phyloP scores from a whole-genome alignment of 2,888 invertebrate species.

The Pycnomerus fuliginosus region DNA sequence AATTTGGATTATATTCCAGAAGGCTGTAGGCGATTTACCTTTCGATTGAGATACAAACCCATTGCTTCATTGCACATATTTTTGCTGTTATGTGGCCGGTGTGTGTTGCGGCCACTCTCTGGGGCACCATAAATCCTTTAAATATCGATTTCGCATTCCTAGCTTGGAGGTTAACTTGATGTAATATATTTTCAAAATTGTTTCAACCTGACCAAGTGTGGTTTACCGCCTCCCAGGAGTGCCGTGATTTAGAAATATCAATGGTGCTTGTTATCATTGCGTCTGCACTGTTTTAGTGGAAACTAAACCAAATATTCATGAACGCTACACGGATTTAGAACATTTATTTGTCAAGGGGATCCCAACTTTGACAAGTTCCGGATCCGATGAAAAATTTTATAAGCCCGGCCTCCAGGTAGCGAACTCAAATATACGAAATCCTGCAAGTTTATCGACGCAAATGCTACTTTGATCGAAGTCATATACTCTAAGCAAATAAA shows the following conservation, averaged over 20 bases:
- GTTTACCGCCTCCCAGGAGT: constrained; percentile 13
- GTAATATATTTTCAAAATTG: constrained; percentile 24
- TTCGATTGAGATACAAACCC: constrained; percentile 25
- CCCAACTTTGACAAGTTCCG: too few relatives aligned
- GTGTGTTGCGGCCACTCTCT: constrained; percentile 15
- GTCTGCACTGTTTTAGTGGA: too few relatives aligned
- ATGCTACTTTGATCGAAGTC: too few relatives aligned
- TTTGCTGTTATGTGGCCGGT: constrained; percentile 27
- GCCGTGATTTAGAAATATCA: constrained; percentile 15
- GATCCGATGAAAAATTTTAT: too few relatives aligned
- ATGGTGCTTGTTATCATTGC: too few relatives aligned
- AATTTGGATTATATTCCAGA: constrained; percentile 23
- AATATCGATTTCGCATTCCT: constrained; percentile 26
- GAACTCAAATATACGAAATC: too few relatives aligned
- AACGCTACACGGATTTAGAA: too few relatives aligned
- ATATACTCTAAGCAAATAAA: too few relatives aligned
- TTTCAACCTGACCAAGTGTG: constrained; percentile 20
- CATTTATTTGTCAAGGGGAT: too few relatives aligned
- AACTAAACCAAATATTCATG: too few relatives aligned
- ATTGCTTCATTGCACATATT: constrained; percentile 27
- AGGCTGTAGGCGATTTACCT: constrained; percentile 21
- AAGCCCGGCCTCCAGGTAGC: too few relatives aligned
- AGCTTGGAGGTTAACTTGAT: constrained; percentile 25
- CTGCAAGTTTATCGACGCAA: too few relatives aligned
- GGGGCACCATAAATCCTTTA: constrained; percentile 24